Evolutionary conservation across 2,113 vertebrate genomes (phyloP).

Genomic region (Dasypus novemcinctus): DNA sequence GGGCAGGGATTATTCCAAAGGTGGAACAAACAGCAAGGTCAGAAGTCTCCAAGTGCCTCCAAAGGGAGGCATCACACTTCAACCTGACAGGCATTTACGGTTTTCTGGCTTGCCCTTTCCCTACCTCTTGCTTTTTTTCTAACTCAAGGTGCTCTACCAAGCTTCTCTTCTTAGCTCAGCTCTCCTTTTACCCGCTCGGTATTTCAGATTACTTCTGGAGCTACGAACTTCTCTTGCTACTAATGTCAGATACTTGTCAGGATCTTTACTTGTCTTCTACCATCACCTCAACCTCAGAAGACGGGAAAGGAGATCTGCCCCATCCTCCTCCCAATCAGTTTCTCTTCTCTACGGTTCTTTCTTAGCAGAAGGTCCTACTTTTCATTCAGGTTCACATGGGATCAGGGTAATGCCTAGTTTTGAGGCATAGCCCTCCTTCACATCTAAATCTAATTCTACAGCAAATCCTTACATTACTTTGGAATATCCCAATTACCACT

Average conservation of each 20-base stretch:
- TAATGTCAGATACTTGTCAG: neutral
- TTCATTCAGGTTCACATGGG: neutral
- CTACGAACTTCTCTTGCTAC: neutral
- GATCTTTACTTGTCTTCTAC: neutral
- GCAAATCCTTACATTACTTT: neutral
- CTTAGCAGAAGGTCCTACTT: neutral
- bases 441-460: neutral
- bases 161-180: neutral
- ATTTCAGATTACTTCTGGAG: neutral
- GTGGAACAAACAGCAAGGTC: no score
- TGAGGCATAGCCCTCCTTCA: neutral
- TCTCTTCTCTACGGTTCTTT: neutral
- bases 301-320: neutral
- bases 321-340: neutral
- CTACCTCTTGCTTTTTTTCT: no score
- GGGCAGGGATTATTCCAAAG: no score
- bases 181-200: neutral
- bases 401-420: neutral
- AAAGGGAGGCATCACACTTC: no score
- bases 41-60: no score
- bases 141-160: neutral
- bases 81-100: no score
- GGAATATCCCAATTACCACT: neutral
- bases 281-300: neutral
- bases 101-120: no score